Conservation (phyloP, 1,140 invertebrate species). For the Paramacrobiotus metropolitanus region DNA sequence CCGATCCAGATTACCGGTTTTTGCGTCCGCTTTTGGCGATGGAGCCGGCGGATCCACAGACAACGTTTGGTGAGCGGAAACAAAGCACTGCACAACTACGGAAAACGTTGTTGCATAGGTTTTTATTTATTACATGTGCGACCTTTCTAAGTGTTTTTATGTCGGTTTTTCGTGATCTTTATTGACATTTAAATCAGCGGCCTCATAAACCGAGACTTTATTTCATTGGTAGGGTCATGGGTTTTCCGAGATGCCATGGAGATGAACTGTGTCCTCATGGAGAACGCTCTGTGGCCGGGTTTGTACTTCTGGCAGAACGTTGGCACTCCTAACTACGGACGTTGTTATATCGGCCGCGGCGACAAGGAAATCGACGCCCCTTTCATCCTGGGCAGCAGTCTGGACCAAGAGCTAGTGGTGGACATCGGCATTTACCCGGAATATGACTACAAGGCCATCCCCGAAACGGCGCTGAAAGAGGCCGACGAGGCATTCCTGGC, state of each 20-base stretch:
- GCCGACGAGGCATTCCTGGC: background rate
- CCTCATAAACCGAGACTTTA: too few relatives aligned
- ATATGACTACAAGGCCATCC: background rate
- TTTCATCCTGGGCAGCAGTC: constrained; percentile 7
- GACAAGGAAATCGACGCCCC: constrained; percentile 10
- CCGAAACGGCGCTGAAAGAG: background rate
- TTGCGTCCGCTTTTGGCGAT: too few relatives aligned
- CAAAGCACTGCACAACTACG: too few relatives aligned
- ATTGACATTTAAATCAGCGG: too few relatives aligned
- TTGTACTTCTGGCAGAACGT: constrained; percentile 9
- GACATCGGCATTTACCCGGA: background rate
- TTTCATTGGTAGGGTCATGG: background rate
- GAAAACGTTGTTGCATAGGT: too few relatives aligned
- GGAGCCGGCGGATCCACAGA: too few relatives aligned
- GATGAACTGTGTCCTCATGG: constrained; percentile 3
- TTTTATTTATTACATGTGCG: too few relatives aligned
- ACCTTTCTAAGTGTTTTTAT: too few relatives aligned
- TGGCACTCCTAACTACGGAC: constrained; percentile 5
- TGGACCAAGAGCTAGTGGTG: background rate
- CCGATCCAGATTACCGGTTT: background rate
- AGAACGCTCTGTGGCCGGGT: constrained; percentile 8
- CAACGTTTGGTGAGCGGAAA: too few relatives aligned
- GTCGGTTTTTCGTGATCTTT: too few relatives aligned
- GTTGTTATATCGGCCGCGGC: constrained; percentile 7
- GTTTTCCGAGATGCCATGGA: background rate